Evolutionary conservation across 2,888 invertebrate genomes (phyloP).

Genomic region (Ischnus inquisitorius): DNA sequence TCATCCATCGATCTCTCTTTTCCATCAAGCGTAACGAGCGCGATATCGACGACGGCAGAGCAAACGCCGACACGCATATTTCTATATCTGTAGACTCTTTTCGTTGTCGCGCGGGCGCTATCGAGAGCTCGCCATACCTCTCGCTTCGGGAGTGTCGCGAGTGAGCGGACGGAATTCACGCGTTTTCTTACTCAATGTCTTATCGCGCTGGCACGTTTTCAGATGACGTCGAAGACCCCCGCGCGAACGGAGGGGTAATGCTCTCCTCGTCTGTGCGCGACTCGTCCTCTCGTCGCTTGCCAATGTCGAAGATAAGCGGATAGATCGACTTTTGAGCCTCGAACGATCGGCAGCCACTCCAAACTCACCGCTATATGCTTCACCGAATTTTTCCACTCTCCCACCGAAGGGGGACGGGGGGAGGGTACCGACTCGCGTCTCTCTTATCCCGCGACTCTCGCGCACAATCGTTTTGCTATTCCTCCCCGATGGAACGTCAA

Average conservation of each 20-base stretch:
- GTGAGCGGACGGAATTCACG: background rate
- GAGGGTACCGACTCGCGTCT: constrained; percentile 19
- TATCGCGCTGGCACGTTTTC: constrained; percentile 44
- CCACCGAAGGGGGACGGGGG: no score
- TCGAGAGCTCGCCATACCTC: background rate
- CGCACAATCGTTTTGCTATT: constrained; percentile 5
- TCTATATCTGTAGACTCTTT: background rate
- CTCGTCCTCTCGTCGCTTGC: constrained; percentile 18
- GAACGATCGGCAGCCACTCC: constrained; percentile 59
- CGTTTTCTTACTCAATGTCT: constrained; percentile 1
- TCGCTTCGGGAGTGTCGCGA: background rate
- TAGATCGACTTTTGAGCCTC: constrained; percentile 69
- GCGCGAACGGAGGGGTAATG: constrained; percentile 19
- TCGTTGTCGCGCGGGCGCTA: background rate
- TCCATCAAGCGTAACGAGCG: background rate
- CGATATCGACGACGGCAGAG: background rate
- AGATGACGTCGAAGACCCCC: constrained; percentile 32
- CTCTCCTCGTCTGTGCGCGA: constrained; percentile 18
- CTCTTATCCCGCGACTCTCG: background rate
- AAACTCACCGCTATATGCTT: constrained; percentile 1
- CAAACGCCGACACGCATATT: background rate
- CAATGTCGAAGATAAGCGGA: constrained; percentile 63
- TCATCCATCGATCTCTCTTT: background rate
- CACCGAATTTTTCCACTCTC: constrained; percentile 41
- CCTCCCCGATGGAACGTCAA: constrained; percentile 3